Percentiles rank a stretch among this genome's conserved stretches.
Evolutionary conservation across 2,113 vertebrate species (phyloP).

Genomic region (Megaceryle torquata): DNA sequence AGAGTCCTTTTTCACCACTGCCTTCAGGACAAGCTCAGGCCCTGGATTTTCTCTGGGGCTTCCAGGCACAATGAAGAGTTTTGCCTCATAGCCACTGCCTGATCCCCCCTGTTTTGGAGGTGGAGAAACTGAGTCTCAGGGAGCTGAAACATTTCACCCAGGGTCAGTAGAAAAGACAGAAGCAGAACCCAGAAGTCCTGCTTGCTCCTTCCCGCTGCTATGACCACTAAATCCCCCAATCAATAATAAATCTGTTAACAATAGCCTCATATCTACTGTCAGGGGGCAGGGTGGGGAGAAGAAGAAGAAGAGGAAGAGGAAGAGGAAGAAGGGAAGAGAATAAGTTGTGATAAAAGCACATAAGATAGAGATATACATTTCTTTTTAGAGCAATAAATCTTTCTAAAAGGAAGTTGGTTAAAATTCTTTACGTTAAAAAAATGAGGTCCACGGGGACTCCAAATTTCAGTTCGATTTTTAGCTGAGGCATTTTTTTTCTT

Average conservation of each 20-base stretch:
- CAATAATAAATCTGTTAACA: constrained; percentile 67
- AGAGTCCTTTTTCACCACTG: background rate
- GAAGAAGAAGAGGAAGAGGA: background rate
- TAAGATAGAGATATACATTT: constrained; percentile 75
- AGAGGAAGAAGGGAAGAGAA: background rate
- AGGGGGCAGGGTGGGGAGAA: background rate
- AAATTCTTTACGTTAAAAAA: constrained; percentile 80
- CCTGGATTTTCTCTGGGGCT: background rate
- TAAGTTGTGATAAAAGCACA: constrained; percentile 75
- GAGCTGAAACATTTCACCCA: background rate
- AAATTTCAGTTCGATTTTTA: constrained; percentile 82
- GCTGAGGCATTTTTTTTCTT: constrained; percentile 79
- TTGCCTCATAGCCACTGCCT: background rate
- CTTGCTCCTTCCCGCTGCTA: background rate
- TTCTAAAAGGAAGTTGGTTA: constrained; percentile 75
- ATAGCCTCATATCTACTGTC: constrained; percentile 68
- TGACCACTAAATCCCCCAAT: constrained; percentile 68
- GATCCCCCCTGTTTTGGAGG: background rate
- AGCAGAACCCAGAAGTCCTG: background rate
- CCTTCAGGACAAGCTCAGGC: background rate
- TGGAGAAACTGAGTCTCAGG: constrained; percentile 1
- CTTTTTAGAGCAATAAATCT: constrained; percentile 75
- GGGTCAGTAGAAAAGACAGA: constrained; percentile 25
- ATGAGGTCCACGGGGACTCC: constrained; percentile 74
- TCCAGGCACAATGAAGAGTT: background rate